A percentile compares a stretch with the other conserved stretches of the same genome.
Conservation (phyloP, 2,888 invertebrate genomes). For the Aelia acuminata region DNA sequence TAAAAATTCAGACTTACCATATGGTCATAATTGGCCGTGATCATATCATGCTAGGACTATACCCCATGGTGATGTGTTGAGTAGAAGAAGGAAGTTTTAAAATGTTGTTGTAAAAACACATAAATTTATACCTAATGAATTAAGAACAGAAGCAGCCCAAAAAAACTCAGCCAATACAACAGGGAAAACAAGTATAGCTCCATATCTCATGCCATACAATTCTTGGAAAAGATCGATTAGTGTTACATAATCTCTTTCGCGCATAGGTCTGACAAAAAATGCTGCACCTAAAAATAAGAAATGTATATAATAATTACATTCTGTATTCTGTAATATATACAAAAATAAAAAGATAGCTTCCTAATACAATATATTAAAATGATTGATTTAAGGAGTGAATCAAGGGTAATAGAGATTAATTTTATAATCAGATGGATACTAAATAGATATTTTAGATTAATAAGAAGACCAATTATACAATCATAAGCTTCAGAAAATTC, state of each 20-base stretch:
- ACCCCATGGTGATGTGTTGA: too few species aligned
- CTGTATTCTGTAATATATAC: background rate
- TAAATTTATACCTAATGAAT: constrained; percentile 74
- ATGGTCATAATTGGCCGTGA: too few species aligned
- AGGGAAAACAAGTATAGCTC: constrained; percentile 77
- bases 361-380: background rate
- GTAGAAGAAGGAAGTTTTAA: too few species aligned
- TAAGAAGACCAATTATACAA: too few species aligned
- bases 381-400: background rate
- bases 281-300: constrained; percentile 72
- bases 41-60: too few species aligned
- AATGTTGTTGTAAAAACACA: too few species aligned
- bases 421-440: background rate
- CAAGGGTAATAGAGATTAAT: background rate
- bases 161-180: constrained; percentile 80
- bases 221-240: constrained; percentile 82
- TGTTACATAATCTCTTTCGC: constrained; percentile 78
- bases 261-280: constrained; percentile 80
- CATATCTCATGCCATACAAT: constrained; percentile 78
- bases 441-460: background rate
- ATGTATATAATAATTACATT: background rate
- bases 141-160: constrained; percentile 79
- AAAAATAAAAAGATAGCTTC: background rate
- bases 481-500: background rate
- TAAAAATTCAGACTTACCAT: too few species aligned